Evolutionary conservation across 2,888 invertebrate species (phyloP).

Genomic region (Eupithecia centaureata): DNA sequence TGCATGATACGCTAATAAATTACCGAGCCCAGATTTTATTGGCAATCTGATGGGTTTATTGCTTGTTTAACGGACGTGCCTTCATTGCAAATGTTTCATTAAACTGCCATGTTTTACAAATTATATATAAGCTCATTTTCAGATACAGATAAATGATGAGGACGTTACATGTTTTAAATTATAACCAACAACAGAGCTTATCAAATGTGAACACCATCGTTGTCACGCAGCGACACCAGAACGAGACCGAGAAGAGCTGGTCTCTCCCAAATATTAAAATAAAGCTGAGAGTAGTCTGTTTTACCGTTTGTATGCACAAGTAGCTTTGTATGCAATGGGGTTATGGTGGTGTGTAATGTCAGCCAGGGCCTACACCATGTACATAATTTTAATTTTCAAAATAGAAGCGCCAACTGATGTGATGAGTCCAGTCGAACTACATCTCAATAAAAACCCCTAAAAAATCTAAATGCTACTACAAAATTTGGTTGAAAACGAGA

Average conservation of each 20-base stretch:
- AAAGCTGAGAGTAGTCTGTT: background rate
- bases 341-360: too few species aligned
- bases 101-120: conserved; percentile 24
- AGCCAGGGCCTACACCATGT: too few species aligned
- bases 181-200: background rate
- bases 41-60: conserved; percentile 42
- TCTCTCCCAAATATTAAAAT: background rate
- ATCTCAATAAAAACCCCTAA: too few species aligned
- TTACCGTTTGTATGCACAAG: background rate
- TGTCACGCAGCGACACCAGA: background rate
- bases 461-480: too few species aligned
- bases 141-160: background rate
- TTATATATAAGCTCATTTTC: conserved; percentile 16
- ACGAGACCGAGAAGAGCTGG: too few species aligned
- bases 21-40: conserved; percentile 39
- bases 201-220: background rate
- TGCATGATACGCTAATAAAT: conserved; percentile 34
- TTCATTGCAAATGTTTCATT: conserved; percentile 32
- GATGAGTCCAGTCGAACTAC: too few species aligned
- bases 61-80: conserved; percentile 37
- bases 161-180: background rate
- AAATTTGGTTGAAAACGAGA: too few species aligned
- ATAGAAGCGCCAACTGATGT: too few species aligned
- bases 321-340: too few species aligned
- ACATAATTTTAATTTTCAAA: too few species aligned